phyloP scores from a whole-genome alignment of 2,113 vertebrate species.

The Cranoglanis bouderius region DNA sequence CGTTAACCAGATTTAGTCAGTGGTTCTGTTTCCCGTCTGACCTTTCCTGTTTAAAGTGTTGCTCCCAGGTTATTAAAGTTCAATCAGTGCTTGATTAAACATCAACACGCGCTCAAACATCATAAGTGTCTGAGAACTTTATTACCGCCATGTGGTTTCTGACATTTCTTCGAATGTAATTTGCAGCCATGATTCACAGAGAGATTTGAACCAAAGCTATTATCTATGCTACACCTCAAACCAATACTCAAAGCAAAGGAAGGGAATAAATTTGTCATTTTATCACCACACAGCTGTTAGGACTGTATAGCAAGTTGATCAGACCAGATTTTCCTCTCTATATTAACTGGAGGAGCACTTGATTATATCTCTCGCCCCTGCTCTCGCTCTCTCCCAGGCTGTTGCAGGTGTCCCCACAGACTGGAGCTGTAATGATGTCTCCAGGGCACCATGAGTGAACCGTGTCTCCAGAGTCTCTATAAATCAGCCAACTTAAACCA shows the following conservation, averaged over 20 bases:
- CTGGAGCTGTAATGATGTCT: slow-evolving; percentile 36
- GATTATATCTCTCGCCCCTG: background rate
- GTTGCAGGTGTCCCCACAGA: slow-evolving; percentile 39
- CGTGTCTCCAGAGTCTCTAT: slow-evolving; percentile 7
- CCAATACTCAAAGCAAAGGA: background rate
- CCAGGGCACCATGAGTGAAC: slow-evolving; percentile 8
- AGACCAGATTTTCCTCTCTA: background rate
- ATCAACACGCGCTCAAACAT: background rate
- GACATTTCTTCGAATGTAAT: slow-evolving; percentile 24
- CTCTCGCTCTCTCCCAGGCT: background rate
- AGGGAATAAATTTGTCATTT: background rate
- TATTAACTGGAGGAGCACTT: background rate
- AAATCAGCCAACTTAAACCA: slow-evolving; percentile 42
- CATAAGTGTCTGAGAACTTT: slow-evolving; percentile 13
- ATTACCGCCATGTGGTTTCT: slow-evolving; percentile 4
- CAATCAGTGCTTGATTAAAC: slow-evolving; percentile 23
- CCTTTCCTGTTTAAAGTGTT: slow-evolving; percentile 30
- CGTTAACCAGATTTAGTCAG: slow-evolving; percentile 6
- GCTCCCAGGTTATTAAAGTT: slow-evolving; percentile 4
- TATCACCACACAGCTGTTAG: background rate
- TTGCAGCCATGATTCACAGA: background rate
- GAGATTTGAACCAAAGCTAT: background rate
- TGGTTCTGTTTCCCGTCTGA: slow-evolving; percentile 11
- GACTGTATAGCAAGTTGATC: background rate
- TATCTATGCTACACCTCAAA: background rate